Evolutionary conservation across 2,113 vertebrate species (phyloP).

Genomic region (Gadus macrocephalus): DNA sequence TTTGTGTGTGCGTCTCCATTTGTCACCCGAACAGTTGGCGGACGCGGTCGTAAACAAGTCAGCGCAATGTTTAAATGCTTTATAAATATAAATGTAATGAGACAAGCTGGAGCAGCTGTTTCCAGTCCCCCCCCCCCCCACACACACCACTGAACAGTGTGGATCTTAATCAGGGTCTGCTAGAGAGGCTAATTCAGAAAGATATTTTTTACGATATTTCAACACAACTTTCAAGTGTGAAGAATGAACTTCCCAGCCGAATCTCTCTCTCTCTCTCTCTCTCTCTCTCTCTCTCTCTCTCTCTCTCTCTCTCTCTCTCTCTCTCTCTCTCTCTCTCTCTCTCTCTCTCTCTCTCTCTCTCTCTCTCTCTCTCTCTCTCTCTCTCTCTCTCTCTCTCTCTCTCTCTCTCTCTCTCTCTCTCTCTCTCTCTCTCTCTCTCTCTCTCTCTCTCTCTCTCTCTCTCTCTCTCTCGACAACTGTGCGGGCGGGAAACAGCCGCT

Average conservation of each 20-base stretch:
- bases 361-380: too few species aligned
- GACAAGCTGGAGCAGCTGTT: constrained; percentile 29
- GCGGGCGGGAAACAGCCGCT: too few species aligned
- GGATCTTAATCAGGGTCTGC: too few species aligned
- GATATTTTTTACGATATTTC: too few species aligned
- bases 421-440: too few species aligned
- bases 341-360: too few species aligned
- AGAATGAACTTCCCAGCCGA: too few species aligned
- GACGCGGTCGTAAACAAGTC: constrained; percentile 10
- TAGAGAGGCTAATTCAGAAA: not conserved
- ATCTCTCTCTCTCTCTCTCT: not conserved
- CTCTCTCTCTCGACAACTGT: too few species aligned
- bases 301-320: not conserved
- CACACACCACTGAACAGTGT: not conserved
- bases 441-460: too few species aligned
- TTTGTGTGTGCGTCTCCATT: not conserved
- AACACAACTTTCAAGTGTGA: too few species aligned
- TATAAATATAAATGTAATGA: constrained; percentile 25
- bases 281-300: not conserved
- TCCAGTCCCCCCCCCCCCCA: not conserved
- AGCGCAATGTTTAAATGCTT: constrained; percentile 26
- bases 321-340: not conserved
- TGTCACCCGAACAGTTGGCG: constrained; percentile 5
- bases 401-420: not conserved
- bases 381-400: not conserved